These are phyloP conservation scores for Drosophila bocki DNA, from an alignment of 1,140 invertebrate genomes.

Conservation along the genomic window DNA sequence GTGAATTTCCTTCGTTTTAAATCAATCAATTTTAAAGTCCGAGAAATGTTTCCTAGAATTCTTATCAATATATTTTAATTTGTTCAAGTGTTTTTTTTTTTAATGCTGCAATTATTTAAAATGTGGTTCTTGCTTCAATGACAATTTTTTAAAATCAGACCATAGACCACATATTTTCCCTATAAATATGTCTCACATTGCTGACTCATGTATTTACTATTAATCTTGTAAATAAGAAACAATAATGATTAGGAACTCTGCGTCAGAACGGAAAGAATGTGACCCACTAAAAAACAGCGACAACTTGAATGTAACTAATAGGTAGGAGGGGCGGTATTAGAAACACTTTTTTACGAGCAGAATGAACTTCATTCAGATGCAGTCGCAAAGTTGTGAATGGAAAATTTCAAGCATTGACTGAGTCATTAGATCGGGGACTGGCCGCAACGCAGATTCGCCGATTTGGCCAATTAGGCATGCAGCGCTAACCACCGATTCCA, in stretches of 20 bases:
- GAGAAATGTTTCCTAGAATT: not conserved
- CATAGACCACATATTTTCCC: not conserved
- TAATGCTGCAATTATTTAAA: not conserved
- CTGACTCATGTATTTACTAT: slow-evolving; percentile 35
- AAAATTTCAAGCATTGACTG: slow-evolving; percentile 23
- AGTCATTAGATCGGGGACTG: slow-evolving; percentile 17
- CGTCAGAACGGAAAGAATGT: slow-evolving; percentile 22
- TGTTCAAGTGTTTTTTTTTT: not conserved
- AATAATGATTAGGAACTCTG: slow-evolving; percentile 23
- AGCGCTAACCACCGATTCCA: slow-evolving; percentile 13
- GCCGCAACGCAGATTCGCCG: slow-evolving; percentile 8
- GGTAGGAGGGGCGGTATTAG: not conserved
- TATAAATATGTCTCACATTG: not conserved
- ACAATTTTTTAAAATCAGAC: not conserved
- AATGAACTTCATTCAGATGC: slow-evolving; percentile 30
- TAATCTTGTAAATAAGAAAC: slow-evolving; percentile 39
- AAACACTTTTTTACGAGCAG: not conserved
- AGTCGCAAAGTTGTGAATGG: slow-evolving; percentile 28
- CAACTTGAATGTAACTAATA: not conserved
- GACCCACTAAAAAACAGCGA: slow-evolving; percentile 26
- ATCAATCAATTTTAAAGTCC: not conserved
- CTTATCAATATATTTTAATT: not conserved
- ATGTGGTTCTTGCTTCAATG: not conserved
- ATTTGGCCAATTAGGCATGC: slow-evolving; percentile 38
- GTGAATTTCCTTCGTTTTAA: not conserved